Evolutionary conservation across 53 echinoderm and acorn worm genomes (phyloP).

Genomic region (Zoroaster sp.): DNA sequence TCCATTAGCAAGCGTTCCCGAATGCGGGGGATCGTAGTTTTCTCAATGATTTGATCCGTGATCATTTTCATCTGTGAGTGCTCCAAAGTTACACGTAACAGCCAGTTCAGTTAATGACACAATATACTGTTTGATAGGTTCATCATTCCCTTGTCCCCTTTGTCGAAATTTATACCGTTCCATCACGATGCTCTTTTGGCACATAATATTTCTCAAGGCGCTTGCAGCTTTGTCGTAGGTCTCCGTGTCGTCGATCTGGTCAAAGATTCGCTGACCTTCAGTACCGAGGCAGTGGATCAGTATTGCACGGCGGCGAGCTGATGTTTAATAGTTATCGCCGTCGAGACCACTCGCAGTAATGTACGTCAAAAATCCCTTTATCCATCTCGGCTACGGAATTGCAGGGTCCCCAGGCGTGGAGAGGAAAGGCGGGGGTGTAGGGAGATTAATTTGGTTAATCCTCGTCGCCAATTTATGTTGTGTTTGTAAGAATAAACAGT

Average conservation of each 20-base stretch:
- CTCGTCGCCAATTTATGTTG: not conserved
- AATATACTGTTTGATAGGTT: constrained; percentile 43
- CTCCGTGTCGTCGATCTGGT: not conserved
- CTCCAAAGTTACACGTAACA: constrained; percentile 43
- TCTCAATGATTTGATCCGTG: constrained; percentile 61
- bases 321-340: not conserved
- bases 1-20: constrained; percentile 44
- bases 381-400: not conserved
- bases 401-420: not conserved
- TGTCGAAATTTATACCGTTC: constrained; percentile 62
- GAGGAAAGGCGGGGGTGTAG: not conserved
- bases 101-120: constrained; percentile 48
- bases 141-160: constrained; percentile 39
- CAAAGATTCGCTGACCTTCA: not conserved
- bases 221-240: not conserved
- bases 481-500: not conserved
- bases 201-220: constrained; percentile 23
- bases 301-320: not conserved
- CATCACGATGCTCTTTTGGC: constrained; percentile 46
- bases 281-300: not conserved
- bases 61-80: constrained; percentile 55
- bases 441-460: not conserved
- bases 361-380: not conserved
- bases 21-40: constrained; percentile 4
- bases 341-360: not conserved